Conservation (phyloP, 2,113 vertebrate genomes). For the Anguilla japonica region DNA sequence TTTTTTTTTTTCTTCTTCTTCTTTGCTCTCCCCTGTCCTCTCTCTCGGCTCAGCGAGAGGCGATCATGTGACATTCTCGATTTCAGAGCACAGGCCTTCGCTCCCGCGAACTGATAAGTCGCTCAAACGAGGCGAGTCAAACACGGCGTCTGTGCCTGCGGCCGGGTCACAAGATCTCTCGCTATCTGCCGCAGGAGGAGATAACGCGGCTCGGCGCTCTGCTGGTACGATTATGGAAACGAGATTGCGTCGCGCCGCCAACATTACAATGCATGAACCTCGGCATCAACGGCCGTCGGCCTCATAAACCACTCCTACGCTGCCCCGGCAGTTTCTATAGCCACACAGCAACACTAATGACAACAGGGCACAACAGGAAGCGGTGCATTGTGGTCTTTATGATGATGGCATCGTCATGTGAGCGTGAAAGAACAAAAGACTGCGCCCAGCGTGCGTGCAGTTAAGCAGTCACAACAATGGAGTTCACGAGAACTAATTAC, state of each 20-base stretch:
- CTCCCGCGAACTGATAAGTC: neutral
- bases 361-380: neutral
- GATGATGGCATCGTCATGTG: neutral
- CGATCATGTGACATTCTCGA: neutral
- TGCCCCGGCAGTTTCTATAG: neutral
- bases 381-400: neutral
- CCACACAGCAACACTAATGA: slow-evolving; percentile 4
- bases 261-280: neutral
- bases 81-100: neutral
- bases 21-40: neutral
- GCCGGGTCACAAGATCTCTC: neutral
- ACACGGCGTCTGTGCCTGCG: neutral
- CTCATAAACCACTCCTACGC: neutral
- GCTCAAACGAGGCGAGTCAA: neutral
- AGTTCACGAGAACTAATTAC: neutral
- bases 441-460: neutral
- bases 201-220: neutral
- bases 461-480: no score
- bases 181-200: neutral
- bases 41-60: slow-evolving; percentile 1
- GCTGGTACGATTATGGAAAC: neutral
- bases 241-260: neutral
- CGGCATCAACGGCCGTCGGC: neutral
- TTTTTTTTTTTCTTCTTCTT: neutral
- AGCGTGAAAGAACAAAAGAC: neutral